Evolutionary conservation across 2,888 invertebrate genomes (phyloP).

Genomic region (Branchipolynoe longqiensis): DNA sequence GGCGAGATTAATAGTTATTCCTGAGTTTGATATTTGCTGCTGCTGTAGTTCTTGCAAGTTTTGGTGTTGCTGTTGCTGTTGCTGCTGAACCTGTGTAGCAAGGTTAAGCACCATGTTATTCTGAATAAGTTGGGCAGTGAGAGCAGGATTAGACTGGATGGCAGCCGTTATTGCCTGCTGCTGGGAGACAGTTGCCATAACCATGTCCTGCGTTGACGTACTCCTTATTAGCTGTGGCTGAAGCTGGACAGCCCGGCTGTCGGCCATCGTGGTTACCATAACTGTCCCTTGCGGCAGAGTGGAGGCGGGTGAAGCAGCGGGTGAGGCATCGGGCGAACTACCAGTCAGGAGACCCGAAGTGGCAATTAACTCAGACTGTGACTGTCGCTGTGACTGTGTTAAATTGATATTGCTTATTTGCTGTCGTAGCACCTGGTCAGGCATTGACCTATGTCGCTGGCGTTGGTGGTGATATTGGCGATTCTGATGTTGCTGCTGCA

Average conservation of each 20-base stretch:
- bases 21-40: conserved; percentile 52
- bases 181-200: neutral
- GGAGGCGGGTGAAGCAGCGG: no score
- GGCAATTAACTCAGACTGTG: no score
- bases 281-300: neutral
- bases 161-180: conserved; percentile 6
- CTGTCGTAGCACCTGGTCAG: conserved; percentile 46
- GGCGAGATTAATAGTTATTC: conserved; percentile 48
- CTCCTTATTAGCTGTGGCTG: conserved; percentile 18
- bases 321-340: no score
- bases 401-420: conserved; percentile 49
- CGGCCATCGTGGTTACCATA: neutral
- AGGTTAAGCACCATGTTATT: conserved; percentile 49
- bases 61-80: conserved; percentile 39
- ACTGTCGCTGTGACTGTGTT: neutral
- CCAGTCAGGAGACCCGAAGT: neutral
- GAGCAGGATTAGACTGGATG: conserved; percentile 48
- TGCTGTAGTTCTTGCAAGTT: conserved; percentile 29
- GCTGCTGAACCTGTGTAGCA: conserved; percentile 23
- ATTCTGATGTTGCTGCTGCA: conserved; percentile 28
- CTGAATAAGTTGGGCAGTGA: conserved; percentile 51
- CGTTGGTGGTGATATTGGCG: conserved; percentile 35
- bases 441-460: conserved; percentile 49
- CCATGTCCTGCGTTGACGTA: conserved; percentile 16
- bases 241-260: neutral